A percentile compares a stretch with the other conserved stretches of the same genome.
These are phyloP conservation scores for Trichogramma pretiosum DNA, from an alignment of 1,140 invertebrate genomes.

Conservation along the genomic window DNA sequence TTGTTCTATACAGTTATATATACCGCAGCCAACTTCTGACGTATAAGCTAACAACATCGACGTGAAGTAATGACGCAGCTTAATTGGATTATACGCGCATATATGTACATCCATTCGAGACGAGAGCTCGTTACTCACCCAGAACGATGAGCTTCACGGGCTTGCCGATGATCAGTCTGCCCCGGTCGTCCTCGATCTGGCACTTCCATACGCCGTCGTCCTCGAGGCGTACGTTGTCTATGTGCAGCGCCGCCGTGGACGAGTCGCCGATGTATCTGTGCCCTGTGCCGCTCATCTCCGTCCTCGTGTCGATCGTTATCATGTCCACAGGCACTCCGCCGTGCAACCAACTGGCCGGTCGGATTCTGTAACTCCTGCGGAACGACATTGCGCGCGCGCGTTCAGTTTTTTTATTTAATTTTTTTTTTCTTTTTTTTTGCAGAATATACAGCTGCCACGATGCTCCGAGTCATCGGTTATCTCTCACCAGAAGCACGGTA, in stretches of 20 bases:
- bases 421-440: no score
- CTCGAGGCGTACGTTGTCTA: slow-evolving; percentile 58
- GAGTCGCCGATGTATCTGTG: slow-evolving; percentile 46
- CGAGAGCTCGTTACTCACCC: slow-evolving; percentile 52
- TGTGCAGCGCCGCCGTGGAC: slow-evolving; percentile 53
- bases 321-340: slow-evolving; percentile 42
- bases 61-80: no score
- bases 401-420: no score
- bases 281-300: slow-evolving; percentile 43
- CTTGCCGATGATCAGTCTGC: slow-evolving; percentile 50
- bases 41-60: no score
- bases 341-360: slow-evolving; percentile 45
- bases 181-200: slow-evolving; percentile 52
- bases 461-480: no score
- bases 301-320: slow-evolving; percentile 43
- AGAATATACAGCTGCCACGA: no score
- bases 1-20: background rate
- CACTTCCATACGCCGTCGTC: slow-evolving; percentile 63
- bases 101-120: no score
- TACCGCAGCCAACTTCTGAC: slow-evolving; percentile 13
- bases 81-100: no score
- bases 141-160: slow-evolving; percentile 58
- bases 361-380: slow-evolving; percentile 39
- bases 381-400: no score
- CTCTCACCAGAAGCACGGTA: no score